phyloP scores from a whole-genome alignment of 2,888 invertebrate genomes.

The Pseudanteris insignis region DNA sequence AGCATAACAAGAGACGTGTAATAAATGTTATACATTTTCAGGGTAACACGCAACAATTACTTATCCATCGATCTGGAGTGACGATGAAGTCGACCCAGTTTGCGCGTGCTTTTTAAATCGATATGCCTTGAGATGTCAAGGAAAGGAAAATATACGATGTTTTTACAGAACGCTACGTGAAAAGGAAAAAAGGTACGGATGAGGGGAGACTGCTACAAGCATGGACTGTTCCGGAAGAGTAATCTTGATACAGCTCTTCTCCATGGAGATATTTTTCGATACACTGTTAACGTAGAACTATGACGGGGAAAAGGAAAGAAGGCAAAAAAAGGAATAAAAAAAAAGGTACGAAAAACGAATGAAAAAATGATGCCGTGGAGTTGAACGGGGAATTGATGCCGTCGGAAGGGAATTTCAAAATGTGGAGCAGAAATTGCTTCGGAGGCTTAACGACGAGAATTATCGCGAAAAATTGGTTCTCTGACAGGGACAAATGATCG shows the following conservation, averaged over 20 bases:
- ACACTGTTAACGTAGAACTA: conserved; percentile 13
- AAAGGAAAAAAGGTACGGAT: conserved; percentile 25
- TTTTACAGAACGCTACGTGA: conserved; percentile 26
- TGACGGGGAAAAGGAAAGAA: conserved; percentile 2
- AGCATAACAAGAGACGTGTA: conserved; percentile 3
- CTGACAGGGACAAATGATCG: no score
- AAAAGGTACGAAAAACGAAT: no score
- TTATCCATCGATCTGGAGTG: conserved; percentile 25
- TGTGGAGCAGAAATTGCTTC: no score
- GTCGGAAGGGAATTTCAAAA: no score
- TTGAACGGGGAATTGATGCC: no score
- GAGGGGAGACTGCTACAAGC: conserved; percentile 20
- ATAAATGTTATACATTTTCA: conserved; percentile 20
- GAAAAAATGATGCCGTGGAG: no score
- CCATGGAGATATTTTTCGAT: conserved; percentile 31
- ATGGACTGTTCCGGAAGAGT: conserved; percentile 35
- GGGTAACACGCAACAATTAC: conserved; percentile 31
- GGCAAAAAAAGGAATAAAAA: no score
- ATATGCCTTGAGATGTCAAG: conserved; percentile 32
- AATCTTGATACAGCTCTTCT: conserved; percentile 29
- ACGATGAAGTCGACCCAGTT: conserved; percentile 36
- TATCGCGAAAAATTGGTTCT: no score
- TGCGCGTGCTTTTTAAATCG: conserved; percentile 37
- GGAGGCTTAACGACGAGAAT: no score
- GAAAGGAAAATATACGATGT: conserved; percentile 45